Conservation (phyloP, 1,140 invertebrate species). For the Apis laboriosa region DNA sequence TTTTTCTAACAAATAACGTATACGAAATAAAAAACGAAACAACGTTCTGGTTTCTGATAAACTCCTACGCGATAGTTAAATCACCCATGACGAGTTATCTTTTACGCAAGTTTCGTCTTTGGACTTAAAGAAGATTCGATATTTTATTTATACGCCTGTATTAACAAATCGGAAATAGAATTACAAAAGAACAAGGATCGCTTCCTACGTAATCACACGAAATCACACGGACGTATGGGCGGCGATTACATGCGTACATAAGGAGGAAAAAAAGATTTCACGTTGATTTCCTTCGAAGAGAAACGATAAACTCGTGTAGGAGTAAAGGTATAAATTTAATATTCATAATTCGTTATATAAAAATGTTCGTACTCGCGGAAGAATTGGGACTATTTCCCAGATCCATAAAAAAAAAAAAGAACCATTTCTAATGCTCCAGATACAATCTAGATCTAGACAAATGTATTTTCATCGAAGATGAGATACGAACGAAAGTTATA, state of each 20-base stretch:
- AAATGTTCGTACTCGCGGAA: not conserved
- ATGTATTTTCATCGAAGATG: not conserved
- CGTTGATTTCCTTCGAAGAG: slow-evolving; percentile 24
- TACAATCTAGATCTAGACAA: slow-evolving; percentile 34
- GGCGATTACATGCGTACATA: slow-evolving; percentile 17
- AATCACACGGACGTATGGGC: slow-evolving; percentile 42
- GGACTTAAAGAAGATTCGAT: not conserved
- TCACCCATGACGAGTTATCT: not conserved
- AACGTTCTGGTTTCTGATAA: not conserved
- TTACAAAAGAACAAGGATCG: slow-evolving; percentile 16
- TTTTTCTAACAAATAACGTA: too few relatives aligned
- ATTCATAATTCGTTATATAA: slow-evolving; percentile 11
- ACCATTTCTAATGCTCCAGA: slow-evolving; percentile 3
- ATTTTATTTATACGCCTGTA: slow-evolving; percentile 41
- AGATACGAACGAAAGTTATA: slow-evolving; percentile 40
- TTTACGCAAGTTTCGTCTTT: slow-evolving; percentile 19
- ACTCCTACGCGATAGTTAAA: slow-evolving; percentile 17
- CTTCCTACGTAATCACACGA: slow-evolving; percentile 55
- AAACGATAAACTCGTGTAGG: slow-evolving; percentile 46
- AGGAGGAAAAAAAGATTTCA: slow-evolving; percentile 12
- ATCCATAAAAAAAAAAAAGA: not conserved
- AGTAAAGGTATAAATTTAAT: slow-evolving; percentile 23
- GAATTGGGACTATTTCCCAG: not conserved
- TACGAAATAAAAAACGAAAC: not conserved
- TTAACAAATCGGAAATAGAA: slow-evolving; percentile 12